Percentiles rank a stretch among this genome's conserved stretches.
phyloP scores from a whole-genome alignment of 2,113 vertebrate species.

The Rousettus leschenaultii region DNA sequence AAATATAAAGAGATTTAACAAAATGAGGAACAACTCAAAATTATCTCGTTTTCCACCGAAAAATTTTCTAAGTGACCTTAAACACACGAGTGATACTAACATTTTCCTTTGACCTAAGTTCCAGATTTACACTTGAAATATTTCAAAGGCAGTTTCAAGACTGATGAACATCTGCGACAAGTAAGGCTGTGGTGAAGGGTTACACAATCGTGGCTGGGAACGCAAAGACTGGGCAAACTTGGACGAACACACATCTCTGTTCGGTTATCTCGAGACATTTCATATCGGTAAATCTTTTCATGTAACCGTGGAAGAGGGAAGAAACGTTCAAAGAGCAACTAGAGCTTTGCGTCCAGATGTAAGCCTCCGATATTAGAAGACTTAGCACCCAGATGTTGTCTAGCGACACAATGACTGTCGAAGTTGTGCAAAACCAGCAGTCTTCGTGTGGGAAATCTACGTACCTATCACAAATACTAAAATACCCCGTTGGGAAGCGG shows the following conservation, averaged over 20 bases:
- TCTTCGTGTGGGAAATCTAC: slow-evolving; percentile 36
- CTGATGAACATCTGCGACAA: neutral
- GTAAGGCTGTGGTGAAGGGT: neutral
- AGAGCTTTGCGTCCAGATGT: neutral
- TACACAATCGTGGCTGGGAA: neutral
- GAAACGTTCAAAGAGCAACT: neutral
- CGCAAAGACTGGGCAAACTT: neutral
- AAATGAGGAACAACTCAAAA: neutral
- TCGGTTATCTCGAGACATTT: neutral
- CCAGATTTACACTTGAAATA: neutral
- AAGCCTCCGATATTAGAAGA: neutral
- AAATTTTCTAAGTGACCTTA: neutral
- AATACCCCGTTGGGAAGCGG: slow-evolving; percentile 95
- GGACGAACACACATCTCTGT: neutral
- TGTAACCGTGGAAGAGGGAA: neutral
- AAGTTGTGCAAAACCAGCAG: neutral
- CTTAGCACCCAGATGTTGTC: neutral
- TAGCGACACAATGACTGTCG: neutral
- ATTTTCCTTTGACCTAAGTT: neutral
- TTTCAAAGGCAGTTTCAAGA: neutral
- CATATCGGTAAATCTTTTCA: neutral
- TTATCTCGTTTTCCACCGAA: neutral
- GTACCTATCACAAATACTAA: slow-evolving; percentile 95
- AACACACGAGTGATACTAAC: neutral
- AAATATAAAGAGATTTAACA: neutral